These are phyloP conservation scores for Campoplex nolae DNA, from an alignment of 2,888 invertebrate genomes.

Conservation along the genomic window DNA sequence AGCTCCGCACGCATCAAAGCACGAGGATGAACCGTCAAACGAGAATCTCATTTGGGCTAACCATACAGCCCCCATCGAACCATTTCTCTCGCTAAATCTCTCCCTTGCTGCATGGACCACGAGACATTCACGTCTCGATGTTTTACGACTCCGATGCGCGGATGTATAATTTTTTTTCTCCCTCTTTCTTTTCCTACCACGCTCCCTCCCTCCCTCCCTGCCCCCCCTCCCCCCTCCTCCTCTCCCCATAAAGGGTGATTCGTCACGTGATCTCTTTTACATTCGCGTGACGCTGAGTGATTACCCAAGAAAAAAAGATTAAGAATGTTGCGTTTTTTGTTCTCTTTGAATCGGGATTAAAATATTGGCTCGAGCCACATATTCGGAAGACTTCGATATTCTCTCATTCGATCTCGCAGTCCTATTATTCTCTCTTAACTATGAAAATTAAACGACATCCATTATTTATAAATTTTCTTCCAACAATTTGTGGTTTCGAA, in stretches of 20 bases:
- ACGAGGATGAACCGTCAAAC: conserved; percentile 41
- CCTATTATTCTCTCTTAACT: neutral
- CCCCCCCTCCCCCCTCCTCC: neutral
- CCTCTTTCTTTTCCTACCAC: conserved; percentile 13
- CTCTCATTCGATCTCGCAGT: neutral
- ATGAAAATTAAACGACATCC: neutral
- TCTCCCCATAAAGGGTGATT: conserved; percentile 32
- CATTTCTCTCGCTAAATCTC: conserved; percentile 29
- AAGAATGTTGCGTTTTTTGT: neutral
- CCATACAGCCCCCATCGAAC: conserved; percentile 42
- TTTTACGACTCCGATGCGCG: conserved; percentile 45
- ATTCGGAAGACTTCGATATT: neutral
- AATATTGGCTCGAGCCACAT: conserved; percentile 10
- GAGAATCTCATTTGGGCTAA: conserved; percentile 42
- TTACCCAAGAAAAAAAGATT: conserved; percentile 52
- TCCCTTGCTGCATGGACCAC: conserved; percentile 42
- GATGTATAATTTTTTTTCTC: conserved; percentile 43
- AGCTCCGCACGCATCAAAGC: conserved; percentile 53
- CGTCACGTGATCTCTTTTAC: conserved; percentile 52
- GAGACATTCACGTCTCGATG: conserved; percentile 31
- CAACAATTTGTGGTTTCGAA: neutral
- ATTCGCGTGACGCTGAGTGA: conserved; percentile 71
- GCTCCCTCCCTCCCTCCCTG: neutral
- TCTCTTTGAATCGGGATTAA: conserved; percentile 1
- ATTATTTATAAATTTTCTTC: neutral